These are phyloP conservation scores for Menidia menidia DNA, from an alignment of 2,797 vertebrate genomes.

Conservation along the genomic window DNA sequence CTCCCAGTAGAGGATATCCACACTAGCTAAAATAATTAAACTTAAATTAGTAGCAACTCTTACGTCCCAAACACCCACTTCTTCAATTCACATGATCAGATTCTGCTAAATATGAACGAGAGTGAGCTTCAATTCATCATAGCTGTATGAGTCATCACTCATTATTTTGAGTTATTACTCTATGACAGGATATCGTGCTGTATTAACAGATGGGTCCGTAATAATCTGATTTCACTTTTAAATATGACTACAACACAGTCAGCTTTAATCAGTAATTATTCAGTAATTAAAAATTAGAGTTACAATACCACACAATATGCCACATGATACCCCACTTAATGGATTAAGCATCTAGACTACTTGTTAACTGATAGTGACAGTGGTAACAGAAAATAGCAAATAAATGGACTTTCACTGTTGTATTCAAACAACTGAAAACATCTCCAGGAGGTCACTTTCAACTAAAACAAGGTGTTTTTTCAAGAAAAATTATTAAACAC, in stretches of 20 bases:
- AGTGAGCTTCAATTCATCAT: slow-evolving; percentile 64
- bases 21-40: slow-evolving; percentile 18
- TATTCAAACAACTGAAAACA: not conserved
- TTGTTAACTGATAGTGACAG: not conserved
- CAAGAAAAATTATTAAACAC: no score
- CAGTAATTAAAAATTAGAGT: slow-evolving; percentile 46
- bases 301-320: slow-evolving; percentile 39
- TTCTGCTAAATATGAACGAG: slow-evolving; percentile 60
- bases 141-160: slow-evolving; percentile 65
- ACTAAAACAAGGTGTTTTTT: no score
- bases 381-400: not conserved
- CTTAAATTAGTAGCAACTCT: slow-evolving; percentile 22
- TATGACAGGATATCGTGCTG: slow-evolving; percentile 68
- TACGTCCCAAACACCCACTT: slow-evolving; percentile 1
- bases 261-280: slow-evolving; percentile 56
- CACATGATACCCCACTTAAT: slow-evolving; percentile 22
- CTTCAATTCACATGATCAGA: slow-evolving; percentile 60
- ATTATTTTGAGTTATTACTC: slow-evolving; percentile 69
- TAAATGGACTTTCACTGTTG: not conserved
- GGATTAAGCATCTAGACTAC: slow-evolving; percentile 11
- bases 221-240: slow-evolving; percentile 68
- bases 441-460: not conserved
- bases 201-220: slow-evolving; percentile 66
- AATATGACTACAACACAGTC: slow-evolving; percentile 56
- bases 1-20: slow-evolving; percentile 8